Evolutionary conservation across 2,888 invertebrate genomes (phyloP), one percentile per base, ranked within the genome.

Genomic region (Mesoligia furuncula): DNA sequence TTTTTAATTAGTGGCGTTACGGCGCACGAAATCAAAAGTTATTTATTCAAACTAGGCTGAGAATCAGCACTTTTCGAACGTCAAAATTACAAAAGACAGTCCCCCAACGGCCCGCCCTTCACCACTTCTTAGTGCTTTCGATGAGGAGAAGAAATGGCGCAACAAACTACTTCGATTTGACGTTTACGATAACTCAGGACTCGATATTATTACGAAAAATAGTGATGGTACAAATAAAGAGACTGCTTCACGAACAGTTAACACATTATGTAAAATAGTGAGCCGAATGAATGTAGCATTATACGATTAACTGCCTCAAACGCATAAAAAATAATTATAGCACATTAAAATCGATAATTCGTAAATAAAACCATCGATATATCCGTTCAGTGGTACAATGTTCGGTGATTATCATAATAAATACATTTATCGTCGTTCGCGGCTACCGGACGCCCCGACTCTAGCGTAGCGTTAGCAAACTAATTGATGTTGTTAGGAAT

Each of bases 321-420:
- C 71, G 45, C 62, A 74, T 72, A n/a, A 77, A 75, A 81, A 77
- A 81, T 72, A 64, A 71, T 71, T 64, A 78, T 78, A 39, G 42
- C 67, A n/a, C 75, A 84, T 84, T 78, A 84, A 64, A 73, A 88
- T 90, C 90, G 77, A 90, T 90, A 88, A 89, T 86, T 88, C 76
- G 73, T 81, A 85, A 90, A 90, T 91, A 80, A 83, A 83, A 64
- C 77, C 68, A 85, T 90, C 87, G 87, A 90, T 92, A 91, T 95
- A 90, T 95, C 94, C 95, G 94, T 92, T 91, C 89, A 80, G 82
- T 76, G 85, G 66, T 88, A 83, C 83, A 84, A 85, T 87, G 85
- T 81, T 84, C 61, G 82, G 75, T 51, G 67, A 94, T 95, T 95
- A 92, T 65, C 95, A 95, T 95, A 95, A 95, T 95, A 94, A 93